These are phyloP conservation scores for Melanotaenia boesemani DNA, from an alignment of 2,797 vertebrate species.

Conservation along the genomic window DNA sequence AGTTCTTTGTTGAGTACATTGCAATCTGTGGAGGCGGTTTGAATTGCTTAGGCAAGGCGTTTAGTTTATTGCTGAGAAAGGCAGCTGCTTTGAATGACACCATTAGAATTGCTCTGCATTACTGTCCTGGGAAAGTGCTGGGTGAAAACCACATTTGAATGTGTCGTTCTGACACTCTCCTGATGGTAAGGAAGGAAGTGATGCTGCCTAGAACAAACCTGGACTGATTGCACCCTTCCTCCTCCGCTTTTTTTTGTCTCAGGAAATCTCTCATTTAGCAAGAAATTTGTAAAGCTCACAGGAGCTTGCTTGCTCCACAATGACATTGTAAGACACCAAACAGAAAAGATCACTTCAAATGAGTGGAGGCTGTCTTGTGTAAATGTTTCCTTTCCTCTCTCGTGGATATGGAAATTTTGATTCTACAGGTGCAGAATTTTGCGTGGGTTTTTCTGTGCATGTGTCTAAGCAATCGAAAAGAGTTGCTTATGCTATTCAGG, in stretches of 20 bases:
- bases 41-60: constrained; percentile 82
- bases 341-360: constrained; percentile 67
- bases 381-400: constrained; percentile 72
- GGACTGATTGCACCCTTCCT: constrained; percentile 86
- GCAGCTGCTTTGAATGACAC: constrained; percentile 79
- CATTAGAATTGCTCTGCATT: constrained; percentile 72
- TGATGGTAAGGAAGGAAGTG: constrained; percentile 81
- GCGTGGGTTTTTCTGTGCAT: constrained; percentile 27
- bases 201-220: constrained; percentile 85
- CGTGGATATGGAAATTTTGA: constrained; percentile 78
- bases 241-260: constrained; percentile 72
- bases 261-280: constrained; percentile 79
- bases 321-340: constrained; percentile 74
- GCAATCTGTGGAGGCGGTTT: constrained; percentile 70
- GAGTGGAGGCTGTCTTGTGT: constrained; percentile 69
- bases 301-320: constrained; percentile 70
- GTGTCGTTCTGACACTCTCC: constrained; percentile 74
- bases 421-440: constrained; percentile 45
- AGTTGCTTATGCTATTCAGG: constrained; percentile 66
- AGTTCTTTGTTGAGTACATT: constrained; percentile 78
- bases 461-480: constrained; percentile 47
- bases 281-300: constrained; percentile 62
- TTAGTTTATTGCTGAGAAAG: constrained; percentile 75
- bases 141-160: constrained; percentile 77
- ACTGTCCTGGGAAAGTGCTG: constrained; percentile 78